A percentile compares a stretch with the other conserved stretches of the same genome.
Conservation (phyloP, 2,797 vertebrate species). For the Hoplostethus atlanticus region DNA sequence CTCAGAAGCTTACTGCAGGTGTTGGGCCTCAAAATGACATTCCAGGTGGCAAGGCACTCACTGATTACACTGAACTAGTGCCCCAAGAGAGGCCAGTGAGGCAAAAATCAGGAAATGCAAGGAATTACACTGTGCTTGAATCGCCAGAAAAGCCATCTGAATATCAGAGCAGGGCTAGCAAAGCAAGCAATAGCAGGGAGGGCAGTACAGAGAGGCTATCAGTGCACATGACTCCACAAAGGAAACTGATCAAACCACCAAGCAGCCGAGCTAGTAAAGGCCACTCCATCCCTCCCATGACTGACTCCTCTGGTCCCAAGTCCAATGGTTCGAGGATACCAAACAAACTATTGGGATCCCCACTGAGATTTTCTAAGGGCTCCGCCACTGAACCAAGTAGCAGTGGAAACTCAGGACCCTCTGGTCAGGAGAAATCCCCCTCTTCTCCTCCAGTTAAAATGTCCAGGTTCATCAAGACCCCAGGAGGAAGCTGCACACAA, state of each 20-base stretch:
- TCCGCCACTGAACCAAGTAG: constrained; percentile 59
- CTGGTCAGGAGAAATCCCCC: constrained; percentile 82
- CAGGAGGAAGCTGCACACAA: constrained; percentile 73
- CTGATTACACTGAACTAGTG: constrained; percentile 77
- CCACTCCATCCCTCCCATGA: constrained; percentile 73
- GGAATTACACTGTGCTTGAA: constrained; percentile 80
- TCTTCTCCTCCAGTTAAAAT: constrained; percentile 82
- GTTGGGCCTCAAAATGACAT: constrained; percentile 78
- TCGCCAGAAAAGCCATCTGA: constrained; percentile 81
- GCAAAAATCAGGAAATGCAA: constrained; percentile 73
- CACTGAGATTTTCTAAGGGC: constrained; percentile 81
- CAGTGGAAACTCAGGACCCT: constrained; percentile 61
- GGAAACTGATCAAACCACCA: constrained; percentile 83
- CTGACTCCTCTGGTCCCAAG: constrained; percentile 76
- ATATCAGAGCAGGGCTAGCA: constrained; percentile 65
- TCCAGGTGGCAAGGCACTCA: constrained; percentile 67
- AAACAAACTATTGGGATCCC: constrained; percentile 82
- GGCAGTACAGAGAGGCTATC: constrained; percentile 71
- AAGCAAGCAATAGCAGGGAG: constrained; percentile 64
- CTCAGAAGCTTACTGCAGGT: constrained; percentile 80
- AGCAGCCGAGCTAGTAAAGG: constrained; percentile 73
- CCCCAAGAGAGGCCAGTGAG: constrained; percentile 84
- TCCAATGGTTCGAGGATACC: constrained; percentile 86
- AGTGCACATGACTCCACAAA: constrained; percentile 74
- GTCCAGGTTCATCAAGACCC: constrained; percentile 84